phyloP scores from a whole-genome alignment of 2,888 invertebrate species.

The Beris chalybata region DNA sequence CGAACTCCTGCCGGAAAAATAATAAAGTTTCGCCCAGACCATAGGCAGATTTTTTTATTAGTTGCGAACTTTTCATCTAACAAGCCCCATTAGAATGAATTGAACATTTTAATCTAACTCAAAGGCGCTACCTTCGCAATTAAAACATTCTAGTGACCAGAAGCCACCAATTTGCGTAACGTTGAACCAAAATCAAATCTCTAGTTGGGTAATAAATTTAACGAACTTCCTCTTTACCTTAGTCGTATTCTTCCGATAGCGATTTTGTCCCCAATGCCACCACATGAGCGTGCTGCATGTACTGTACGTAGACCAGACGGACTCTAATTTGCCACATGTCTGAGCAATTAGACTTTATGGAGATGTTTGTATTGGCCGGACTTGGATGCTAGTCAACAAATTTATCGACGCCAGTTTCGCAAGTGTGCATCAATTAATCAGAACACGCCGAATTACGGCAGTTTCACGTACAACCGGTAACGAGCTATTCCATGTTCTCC shows the following conservation, averaged over 20 bases:
- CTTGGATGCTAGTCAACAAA: conserved; percentile 17
- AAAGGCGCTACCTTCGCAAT: too few species aligned
- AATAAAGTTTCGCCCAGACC: too few species aligned
- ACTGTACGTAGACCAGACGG: neutral
- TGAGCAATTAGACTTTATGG: conserved; percentile 22
- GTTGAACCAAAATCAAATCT: conserved; percentile 13
- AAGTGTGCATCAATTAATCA: conserved; percentile 35
- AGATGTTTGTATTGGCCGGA: conserved; percentile 4
- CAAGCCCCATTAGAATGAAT: too few species aligned
- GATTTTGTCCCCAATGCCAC: neutral
- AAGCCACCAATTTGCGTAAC: neutral
- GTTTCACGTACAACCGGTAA: neutral
- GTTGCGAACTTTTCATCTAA: too few species aligned
- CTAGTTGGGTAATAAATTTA: conserved; percentile 2
- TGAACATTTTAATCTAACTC: too few species aligned
- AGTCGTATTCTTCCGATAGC: neutral
- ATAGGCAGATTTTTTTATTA: too few species aligned
- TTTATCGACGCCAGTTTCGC: conserved; percentile 33
- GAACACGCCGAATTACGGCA: conserved; percentile 19
- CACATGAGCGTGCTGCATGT: too few species aligned
- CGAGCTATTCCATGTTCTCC: conserved; percentile 6
- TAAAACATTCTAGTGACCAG: too few species aligned
- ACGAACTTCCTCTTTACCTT: conserved; percentile 10
- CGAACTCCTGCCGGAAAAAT: too few species aligned
- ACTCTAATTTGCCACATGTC: conserved; percentile 25